Evolutionary conservation across 2,888 invertebrate species (phyloP).

Genomic region (Pharmacophagus antenor): DNA sequence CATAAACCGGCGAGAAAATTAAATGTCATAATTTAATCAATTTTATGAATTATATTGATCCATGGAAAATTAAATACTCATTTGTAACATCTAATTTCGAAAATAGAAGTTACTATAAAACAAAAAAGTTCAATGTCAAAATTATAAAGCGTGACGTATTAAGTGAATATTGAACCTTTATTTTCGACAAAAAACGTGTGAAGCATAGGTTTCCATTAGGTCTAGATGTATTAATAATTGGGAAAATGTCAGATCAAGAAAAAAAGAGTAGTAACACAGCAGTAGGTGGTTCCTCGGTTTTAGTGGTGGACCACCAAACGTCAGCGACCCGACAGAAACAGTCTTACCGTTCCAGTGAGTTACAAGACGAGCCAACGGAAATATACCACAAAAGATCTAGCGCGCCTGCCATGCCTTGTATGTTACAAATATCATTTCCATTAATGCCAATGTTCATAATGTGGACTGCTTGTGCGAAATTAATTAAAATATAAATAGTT

Average conservation of each 20-base stretch:
- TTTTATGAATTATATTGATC: neutral
- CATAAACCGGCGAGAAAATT: neutral
- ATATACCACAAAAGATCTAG: slow-evolving; percentile 53
- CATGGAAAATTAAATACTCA: slow-evolving; percentile 18
- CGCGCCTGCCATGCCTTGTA: slow-evolving; percentile 61
- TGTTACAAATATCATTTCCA: slow-evolving; percentile 30
- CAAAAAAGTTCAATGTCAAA: slow-evolving; percentile 64
- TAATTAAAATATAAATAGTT: neutral
- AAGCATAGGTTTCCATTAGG: slow-evolving; percentile 39
- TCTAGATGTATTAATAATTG: slow-evolving; percentile 56
- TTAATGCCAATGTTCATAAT: slow-evolving; percentile 2
- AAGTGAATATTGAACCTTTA: slow-evolving; percentile 52
- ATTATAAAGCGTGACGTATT: slow-evolving; percentile 66
- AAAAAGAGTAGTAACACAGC: slow-evolving; percentile 46
- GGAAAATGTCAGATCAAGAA: slow-evolving; percentile 67
- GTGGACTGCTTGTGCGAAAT: neutral
- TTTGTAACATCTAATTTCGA: slow-evolving; percentile 46
- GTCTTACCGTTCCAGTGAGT: slow-evolving; percentile 49
- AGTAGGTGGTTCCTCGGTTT: slow-evolving; percentile 41
- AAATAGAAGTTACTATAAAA: slow-evolving; percentile 61
- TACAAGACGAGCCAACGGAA: slow-evolving; percentile 49
- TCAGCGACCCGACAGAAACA: slow-evolving; percentile 48
- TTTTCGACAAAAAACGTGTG: slow-evolving; percentile 54
- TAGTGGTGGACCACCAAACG: slow-evolving; percentile 55
- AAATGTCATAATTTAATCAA: neutral